Evolutionary conservation across 2,888 invertebrate species (phyloP), one percentile per base, ranked within the genome.

Genomic region (Acanthosepion pharaonis): DNA sequence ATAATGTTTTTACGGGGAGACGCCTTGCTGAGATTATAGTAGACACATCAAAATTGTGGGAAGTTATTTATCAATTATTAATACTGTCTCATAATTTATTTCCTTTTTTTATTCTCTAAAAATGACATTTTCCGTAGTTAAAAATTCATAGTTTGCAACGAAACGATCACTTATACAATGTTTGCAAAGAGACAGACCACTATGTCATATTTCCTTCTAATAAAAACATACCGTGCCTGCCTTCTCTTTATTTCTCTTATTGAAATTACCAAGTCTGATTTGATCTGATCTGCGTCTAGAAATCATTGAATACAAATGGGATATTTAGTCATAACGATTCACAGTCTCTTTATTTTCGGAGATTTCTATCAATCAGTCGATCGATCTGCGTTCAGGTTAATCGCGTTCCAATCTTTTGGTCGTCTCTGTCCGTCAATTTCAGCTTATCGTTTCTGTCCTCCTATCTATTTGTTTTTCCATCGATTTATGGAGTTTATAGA

Each of bases 271-370:
- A 78, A 33, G 78, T 78, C 78, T n/a, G 78, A 78, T n/a, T 33
- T 78, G 78, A 78, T 78, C 78, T 33, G 78, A 78, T 78, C n/a
- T 78, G 15, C 78, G 33, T 78, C 78, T n/a, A 2, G 78, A n/a
- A 78, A 78, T 33, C 78, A 78, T 23, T 78, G 78, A 78, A 78
- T 78, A 78, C 78, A 78, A 78, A 78, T 78, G 23, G 78, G 78
- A 78, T 78, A 78, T 78, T 78, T 78, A 78, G n/a, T 78, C n/a
- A 78, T 78, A 78, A 78, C 33, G 33, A 78, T 78, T 78, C 78
- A 78, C 2, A 78, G 78, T 78, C 78, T 78, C 33, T n/a, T 78
- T 33, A 78, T 78, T 78, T 33, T 33, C n/a, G 33, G 78, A 78
- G 78, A 78, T 78, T 78, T 78, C 78, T n/a, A n/a, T 78, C 78